Percentiles rank a stretch among this genome's conserved stretches.
Evolutionary conservation across 2,113 vertebrate species (phyloP).

Genomic region (Garra rufa): DNA sequence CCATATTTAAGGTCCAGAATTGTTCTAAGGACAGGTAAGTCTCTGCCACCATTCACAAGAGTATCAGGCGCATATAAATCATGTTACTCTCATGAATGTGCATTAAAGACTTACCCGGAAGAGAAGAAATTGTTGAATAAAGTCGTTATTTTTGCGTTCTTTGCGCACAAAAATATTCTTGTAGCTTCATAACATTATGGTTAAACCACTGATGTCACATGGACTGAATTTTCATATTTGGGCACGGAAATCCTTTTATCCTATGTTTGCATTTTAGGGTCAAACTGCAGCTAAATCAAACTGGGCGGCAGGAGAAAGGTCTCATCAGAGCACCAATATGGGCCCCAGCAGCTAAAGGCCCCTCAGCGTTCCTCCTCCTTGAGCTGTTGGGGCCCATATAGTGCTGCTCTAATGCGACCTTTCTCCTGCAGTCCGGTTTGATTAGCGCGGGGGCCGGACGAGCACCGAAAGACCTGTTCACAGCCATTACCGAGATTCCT

Average conservation of each 20-base stretch:
- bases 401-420: slow-evolving; percentile 65
- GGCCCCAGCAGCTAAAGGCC: slow-evolving; percentile 46
- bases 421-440: slow-evolving; percentile 69
- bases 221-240: too few relatives aligned
- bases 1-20: too few relatives aligned
- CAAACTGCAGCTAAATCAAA: slow-evolving; percentile 63
- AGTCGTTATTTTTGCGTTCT: too few relatives aligned
- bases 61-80: too few relatives aligned
- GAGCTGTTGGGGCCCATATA: slow-evolving; percentile 57
- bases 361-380: slow-evolving; percentile 63
- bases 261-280: background rate
- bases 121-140: too few relatives aligned
- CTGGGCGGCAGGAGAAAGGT: slow-evolving; percentile 67
- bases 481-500: slow-evolving; percentile 77
- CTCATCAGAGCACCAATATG: slow-evolving; percentile 58
- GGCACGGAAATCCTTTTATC: background rate
- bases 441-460: slow-evolving; percentile 71
- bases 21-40: too few relatives aligned
- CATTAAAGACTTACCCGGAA: too few relatives aligned
- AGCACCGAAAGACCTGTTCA: slow-evolving; percentile 71
- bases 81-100: too few relatives aligned
- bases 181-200: too few relatives aligned
- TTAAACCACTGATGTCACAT: too few relatives aligned
- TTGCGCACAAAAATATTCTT: too few relatives aligned
- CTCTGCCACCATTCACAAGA: too few relatives aligned